Base-by-base conservation (phyloP, 2,797 vertebrate species). In the Betta splendens region DNA sequence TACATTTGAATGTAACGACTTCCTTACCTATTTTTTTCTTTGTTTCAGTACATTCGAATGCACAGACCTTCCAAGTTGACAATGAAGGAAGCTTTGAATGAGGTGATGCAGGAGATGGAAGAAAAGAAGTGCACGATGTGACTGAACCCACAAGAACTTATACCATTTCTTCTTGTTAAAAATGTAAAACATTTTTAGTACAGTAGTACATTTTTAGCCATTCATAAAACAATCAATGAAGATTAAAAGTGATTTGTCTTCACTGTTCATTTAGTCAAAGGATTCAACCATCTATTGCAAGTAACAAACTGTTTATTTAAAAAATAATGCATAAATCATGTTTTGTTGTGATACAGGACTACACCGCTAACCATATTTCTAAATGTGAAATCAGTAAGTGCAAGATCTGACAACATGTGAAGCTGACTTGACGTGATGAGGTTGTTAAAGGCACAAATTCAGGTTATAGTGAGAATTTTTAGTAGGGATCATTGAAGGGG, bases 401-500 rank as follows among this genome's bases (percentile, higher is more conserved):
- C 58, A 56, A 50, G 37, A 55, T 59, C 26, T 20, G 38, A 68
- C 29, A 35, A 44, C 33, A 35, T 18, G 36, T 25, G 57, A 15
- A 44, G 25, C 47, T 15, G 32, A 21, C 16, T 28, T 23, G 20
- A 38, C 32, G 42, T 23, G 31, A 31, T 45, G 42, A 39, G 56
- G n/a, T 15, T 3, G 33, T 78, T 70, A 29, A 91, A 91, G 91
- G 92, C 90, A 92, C 88, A 83, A 20, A 71, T 70, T 76, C 61
- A 48, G 61, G 59, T 20, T 62, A 37, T 16, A 62, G 35, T 18
- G 49, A 1, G 7, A 25, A 52, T 42, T 13, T 20, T 94, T 90
- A 99, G 86, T 96, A 98, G 2, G 94, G 93, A 20, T 97, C 95
- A 62, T 92, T 96, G 86, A 99, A 99, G 9, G 97, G 98, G 67